Conservation (phyloP, 2,797 vertebrate genomes). For the Sebastes wilsoni region DNA sequence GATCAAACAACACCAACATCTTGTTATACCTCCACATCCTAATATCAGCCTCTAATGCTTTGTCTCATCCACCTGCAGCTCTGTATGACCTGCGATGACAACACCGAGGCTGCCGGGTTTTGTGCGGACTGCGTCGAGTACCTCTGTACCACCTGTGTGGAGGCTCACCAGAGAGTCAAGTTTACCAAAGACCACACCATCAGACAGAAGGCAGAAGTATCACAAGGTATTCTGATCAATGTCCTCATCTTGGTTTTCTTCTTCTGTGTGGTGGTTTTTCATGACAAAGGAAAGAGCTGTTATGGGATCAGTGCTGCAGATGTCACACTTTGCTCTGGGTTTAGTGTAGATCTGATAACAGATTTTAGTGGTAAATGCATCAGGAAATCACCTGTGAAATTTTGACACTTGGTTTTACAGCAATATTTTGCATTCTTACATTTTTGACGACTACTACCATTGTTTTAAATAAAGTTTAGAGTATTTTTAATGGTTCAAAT, state of each 20-base stretch:
- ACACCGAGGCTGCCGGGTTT: conserved; percentile 92
- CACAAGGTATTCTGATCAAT: conserved; percentile 81
- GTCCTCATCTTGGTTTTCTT: not conserved
- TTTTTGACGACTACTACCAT: not conserved
- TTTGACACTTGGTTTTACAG: too few relatives aligned
- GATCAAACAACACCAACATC: not conserved
- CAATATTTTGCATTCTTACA: not conserved
- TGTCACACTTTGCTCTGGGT: not conserved
- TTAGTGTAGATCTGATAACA: not conserved
- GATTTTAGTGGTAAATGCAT: not conserved
- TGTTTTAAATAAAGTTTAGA: not conserved
- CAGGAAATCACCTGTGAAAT: too few relatives aligned
- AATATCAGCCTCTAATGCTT: not conserved
- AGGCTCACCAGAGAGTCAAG: conserved; percentile 95
- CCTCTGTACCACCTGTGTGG: conserved; percentile 94
- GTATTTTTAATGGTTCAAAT: not conserved
- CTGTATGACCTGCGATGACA: conserved; percentile 95
- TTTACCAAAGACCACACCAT: conserved; percentile 96
- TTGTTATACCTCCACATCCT: not conserved
- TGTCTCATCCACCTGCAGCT: conserved; percentile 72
- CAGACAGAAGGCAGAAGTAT: conserved; percentile 89
- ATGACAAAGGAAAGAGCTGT: not conserved
- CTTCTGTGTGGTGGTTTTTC: not conserved
- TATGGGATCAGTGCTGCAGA: not conserved
- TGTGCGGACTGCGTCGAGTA: conserved; percentile 95